phyloP scores from a whole-genome alignment of 2,797 vertebrate genomes.

The Podargus strigoides region DNA sequence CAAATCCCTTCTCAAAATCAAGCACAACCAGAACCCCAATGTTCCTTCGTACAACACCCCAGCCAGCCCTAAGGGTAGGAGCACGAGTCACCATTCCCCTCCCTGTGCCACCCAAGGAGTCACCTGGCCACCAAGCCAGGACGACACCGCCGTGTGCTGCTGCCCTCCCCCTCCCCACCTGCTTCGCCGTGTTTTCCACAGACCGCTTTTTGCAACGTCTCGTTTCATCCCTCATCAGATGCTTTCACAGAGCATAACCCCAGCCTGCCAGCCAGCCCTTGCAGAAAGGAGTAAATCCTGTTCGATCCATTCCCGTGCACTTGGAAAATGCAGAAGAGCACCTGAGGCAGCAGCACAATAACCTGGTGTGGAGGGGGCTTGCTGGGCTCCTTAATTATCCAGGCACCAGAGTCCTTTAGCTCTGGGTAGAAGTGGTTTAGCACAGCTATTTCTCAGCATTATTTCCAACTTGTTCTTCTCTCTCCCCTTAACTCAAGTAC shows the following conservation, averaged over 20 bases:
- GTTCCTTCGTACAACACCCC: neutral
- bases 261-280: constrained; percentile 3
- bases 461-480: neutral
- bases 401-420: neutral
- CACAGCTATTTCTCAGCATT: neutral
- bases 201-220: neutral
- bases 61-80: neutral
- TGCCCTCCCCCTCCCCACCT: neutral
- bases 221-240: constrained; percentile 25
- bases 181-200: neutral
- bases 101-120: neutral
- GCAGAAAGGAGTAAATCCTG: constrained; percentile 41
- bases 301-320: constrained; percentile 13
- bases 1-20: neutral
- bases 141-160: rapidly evolving
- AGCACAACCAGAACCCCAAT: neutral
- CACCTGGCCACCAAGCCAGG: rapidly evolving
- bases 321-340: neutral
- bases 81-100: rapidly evolving
- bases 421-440: neutral
- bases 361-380: neutral
- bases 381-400: constrained; percentile 17
- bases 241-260: constrained; percentile 26
- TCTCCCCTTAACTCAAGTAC: neutral
- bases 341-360: neutral